These are phyloP conservation scores for Chaetodon auriga DNA, from an alignment of 2,113 vertebrate genomes.

Conservation along the genomic window DNA sequence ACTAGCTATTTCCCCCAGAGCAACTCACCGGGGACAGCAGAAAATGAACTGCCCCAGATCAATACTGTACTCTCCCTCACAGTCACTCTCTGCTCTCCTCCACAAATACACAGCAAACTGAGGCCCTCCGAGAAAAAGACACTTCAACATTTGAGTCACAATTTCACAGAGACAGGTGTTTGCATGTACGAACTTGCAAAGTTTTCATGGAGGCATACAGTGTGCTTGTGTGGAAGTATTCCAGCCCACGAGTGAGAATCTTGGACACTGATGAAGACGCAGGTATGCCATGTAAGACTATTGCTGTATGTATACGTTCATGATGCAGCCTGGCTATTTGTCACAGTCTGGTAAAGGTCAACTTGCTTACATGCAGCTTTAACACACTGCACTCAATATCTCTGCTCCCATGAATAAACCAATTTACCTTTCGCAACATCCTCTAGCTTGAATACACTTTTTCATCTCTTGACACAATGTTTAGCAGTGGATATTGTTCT, in stretches of 20 bases:
- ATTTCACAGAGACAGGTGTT: not conserved
- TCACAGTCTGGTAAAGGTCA: constrained; percentile 45
- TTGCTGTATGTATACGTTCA: constrained; percentile 26
- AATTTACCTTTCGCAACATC: constrained; percentile 5
- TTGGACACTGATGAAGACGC: constrained; percentile 3
- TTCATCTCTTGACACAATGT: no score
- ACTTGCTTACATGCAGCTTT: constrained; percentile 27
- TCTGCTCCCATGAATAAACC: constrained; percentile 5
- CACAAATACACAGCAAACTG: constrained; percentile 18
- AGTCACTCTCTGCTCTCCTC: constrained; percentile 37
- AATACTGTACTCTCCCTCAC: constrained; percentile 76
- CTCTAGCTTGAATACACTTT: not conserved
- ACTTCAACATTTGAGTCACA: not conserved
- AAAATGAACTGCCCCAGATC: constrained; percentile 84
- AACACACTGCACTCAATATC: constrained; percentile 25
- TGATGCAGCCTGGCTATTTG: constrained; percentile 9
- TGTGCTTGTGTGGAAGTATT: not conserved
- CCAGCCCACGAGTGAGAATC: not conserved
- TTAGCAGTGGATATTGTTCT: no score
- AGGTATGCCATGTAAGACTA: not conserved
- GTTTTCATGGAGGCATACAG: no score
- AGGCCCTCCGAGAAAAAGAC: not conserved
- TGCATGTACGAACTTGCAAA: not conserved
- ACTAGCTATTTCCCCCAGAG: constrained; percentile 83
- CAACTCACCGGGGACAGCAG: constrained; percentile 81